phyloP scores from a whole-genome alignment of 1,140 invertebrate species.

The Pseudomyrmex flavicornis region DNA sequence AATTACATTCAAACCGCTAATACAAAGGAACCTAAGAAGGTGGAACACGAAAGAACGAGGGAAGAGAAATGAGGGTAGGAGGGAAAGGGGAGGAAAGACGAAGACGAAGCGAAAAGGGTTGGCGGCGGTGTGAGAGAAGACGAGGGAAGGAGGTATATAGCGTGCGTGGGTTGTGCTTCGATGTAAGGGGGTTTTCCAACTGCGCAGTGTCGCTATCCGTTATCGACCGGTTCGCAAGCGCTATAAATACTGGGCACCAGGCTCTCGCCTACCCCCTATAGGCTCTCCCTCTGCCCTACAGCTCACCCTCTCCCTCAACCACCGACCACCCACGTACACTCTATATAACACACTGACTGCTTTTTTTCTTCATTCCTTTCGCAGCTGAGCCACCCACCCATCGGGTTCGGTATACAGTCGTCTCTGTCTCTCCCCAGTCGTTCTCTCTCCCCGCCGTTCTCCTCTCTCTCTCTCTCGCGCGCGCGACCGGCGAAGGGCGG shows the following conservation, averaged over 20 bases:
- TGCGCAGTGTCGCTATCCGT: constrained; percentile 82
- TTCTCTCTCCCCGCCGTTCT: neutral
- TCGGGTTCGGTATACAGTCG: constrained; percentile 17
- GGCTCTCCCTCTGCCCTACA: constrained; percentile 49
- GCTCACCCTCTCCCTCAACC: constrained; percentile 14
- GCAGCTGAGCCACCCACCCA: constrained; percentile 31
- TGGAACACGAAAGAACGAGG: constrained; percentile 15
- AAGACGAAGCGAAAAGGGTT: constrained; percentile 44
- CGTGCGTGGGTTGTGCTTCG: constrained; percentile 61
- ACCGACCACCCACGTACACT: constrained; percentile 57
- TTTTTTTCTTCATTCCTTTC: constrained; percentile 32
- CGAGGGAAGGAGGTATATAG: neutral
- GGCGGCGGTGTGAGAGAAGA: neutral
- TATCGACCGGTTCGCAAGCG: constrained; percentile 81
- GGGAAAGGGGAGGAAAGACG: constrained; percentile 38
- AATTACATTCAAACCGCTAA: constrained; percentile 45
- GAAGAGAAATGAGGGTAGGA: neutral
- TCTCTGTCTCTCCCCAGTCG: constrained; percentile 64
- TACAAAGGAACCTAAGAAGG: neutral
- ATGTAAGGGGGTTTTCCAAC: constrained; percentile 75
- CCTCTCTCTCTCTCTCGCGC: constrained; percentile 16
- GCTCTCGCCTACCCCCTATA: constrained; percentile 75
- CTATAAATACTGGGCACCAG: constrained; percentile 83
- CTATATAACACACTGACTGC: constrained; percentile 22
- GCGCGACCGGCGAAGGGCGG: constrained; percentile 64